These are phyloP conservation scores for Eremophila alpestris DNA, from an alignment of 2,797 vertebrate species.

Conservation along the genomic window DNA sequence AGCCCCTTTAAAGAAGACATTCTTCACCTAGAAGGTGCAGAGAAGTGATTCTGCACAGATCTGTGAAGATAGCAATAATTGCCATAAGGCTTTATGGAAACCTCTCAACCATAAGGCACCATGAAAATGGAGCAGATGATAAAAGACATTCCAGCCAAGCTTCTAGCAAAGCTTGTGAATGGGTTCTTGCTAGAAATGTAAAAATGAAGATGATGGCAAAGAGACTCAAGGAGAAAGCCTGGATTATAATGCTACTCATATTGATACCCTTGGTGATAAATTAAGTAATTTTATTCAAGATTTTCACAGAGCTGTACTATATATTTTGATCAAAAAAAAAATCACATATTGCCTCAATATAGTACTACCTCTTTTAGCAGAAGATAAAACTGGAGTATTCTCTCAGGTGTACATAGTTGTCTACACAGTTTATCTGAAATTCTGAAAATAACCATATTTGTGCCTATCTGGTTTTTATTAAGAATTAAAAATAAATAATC, in stretches of 20 bases:
- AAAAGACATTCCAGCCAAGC: background rate
- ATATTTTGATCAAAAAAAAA: background rate
- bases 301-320: background rate
- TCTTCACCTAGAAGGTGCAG: background rate
- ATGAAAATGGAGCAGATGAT: background rate
- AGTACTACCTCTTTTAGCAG: background rate
- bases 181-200: background rate
- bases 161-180: background rate
- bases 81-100: background rate
- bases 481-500: background rate
- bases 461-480: background rate
- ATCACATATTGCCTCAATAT: background rate
- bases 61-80: background rate
- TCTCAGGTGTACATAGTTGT: background rate
- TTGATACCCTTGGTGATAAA: background rate
- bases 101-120: background rate
- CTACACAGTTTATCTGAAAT: background rate
- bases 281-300: background rate
- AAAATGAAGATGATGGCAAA: background rate
- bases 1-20: background rate
- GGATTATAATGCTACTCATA: background rate
- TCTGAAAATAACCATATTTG: background rate
- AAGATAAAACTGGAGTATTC: background rate
- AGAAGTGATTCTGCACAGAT: background rate
- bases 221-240: background rate